Percentiles rank a stretch among this genome's conserved stretches.
These are phyloP conservation scores for Myxocyprinus asiaticus DNA, from an alignment of 2,113 vertebrate species.

Conservation along the genomic window DNA sequence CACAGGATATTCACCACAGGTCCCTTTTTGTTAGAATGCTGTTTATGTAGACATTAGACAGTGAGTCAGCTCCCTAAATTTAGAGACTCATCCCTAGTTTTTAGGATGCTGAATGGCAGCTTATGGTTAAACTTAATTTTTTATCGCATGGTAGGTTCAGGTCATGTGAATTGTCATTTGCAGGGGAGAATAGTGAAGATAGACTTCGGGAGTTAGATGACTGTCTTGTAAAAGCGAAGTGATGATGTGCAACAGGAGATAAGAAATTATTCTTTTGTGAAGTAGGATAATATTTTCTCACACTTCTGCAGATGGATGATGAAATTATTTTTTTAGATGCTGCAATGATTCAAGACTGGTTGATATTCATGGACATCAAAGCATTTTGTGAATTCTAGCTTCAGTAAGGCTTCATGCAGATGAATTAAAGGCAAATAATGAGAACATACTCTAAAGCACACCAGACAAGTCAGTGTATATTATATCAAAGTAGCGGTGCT, in stretches of 20 bases:
- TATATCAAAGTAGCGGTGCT: constrained; percentile 23
- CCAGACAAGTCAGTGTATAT: too few relatives aligned
- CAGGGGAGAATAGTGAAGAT: constrained; percentile 2
- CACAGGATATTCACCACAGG: too few relatives aligned
- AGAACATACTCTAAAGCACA: not conserved
- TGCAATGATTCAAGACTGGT: constrained; percentile 61
- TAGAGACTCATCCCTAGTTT: too few relatives aligned
- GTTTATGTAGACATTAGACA: too few relatives aligned
- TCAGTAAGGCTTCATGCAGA: too few relatives aligned
- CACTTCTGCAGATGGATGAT: constrained; percentile 57
- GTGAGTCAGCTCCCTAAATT: too few relatives aligned
- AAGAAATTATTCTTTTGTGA: constrained; percentile 37
- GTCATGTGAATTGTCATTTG: constrained; percentile 13
- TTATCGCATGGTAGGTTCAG: not conserved
- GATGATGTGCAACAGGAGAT: not conserved
- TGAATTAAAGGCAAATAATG: too few relatives aligned
- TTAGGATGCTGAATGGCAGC: not conserved
- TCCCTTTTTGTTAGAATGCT: too few relatives aligned
- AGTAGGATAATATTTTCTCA: constrained; percentile 4
- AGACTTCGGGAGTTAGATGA: not conserved
- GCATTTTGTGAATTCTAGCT: too few relatives aligned
- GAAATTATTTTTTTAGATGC: constrained; percentile 61
- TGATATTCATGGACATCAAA: constrained; percentile 48
- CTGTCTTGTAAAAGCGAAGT: constrained; percentile 20
- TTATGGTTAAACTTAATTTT: constrained; percentile 1